A percentile compares a stretch with the other conserved stretches of the same genome.
These are phyloP conservation scores for Oceanites oceanicus DNA, from an alignment of 2,113 vertebrate genomes.

Conservation along the genomic window DNA sequence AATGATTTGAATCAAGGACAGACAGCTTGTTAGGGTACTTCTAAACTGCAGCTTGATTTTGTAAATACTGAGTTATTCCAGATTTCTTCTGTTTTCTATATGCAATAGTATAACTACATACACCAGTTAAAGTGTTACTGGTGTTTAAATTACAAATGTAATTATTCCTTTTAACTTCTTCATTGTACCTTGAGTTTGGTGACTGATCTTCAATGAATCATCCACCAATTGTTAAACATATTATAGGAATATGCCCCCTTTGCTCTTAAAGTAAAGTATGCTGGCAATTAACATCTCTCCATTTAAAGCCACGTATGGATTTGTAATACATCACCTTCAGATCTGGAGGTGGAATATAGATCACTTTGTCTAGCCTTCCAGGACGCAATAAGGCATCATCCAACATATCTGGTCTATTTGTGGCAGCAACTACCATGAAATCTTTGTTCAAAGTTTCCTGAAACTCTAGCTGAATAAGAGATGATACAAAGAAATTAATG, in stretches of 20 bases:
- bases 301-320: neutral
- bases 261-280: neutral
- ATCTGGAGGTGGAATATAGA: slow-evolving; percentile 92
- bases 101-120: neutral
- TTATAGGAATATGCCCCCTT: neutral
- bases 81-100: neutral
- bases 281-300: neutral
- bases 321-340: slow-evolving; percentile 73
- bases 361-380: slow-evolving; percentile 89
- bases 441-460: slow-evolving; percentile 84
- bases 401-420: slow-evolving; percentile 89
- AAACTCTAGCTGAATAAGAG: slow-evolving; percentile 75
- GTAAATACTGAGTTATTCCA: neutral
- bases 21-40: neutral
- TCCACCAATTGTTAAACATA: neutral
- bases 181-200: neutral
- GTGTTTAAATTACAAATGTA: neutral
- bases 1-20: neutral
- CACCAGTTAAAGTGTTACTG: neutral
- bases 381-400: slow-evolving; percentile 93
- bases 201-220: neutral
- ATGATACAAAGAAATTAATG: neutral
- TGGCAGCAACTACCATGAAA: slow-evolving; percentile 90
- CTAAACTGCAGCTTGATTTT: neutral
- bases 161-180: neutral